These are phyloP conservation scores for Octopus sinensis DNA, from an alignment of 1,140 invertebrate genomes.

Conservation along the genomic window DNA sequence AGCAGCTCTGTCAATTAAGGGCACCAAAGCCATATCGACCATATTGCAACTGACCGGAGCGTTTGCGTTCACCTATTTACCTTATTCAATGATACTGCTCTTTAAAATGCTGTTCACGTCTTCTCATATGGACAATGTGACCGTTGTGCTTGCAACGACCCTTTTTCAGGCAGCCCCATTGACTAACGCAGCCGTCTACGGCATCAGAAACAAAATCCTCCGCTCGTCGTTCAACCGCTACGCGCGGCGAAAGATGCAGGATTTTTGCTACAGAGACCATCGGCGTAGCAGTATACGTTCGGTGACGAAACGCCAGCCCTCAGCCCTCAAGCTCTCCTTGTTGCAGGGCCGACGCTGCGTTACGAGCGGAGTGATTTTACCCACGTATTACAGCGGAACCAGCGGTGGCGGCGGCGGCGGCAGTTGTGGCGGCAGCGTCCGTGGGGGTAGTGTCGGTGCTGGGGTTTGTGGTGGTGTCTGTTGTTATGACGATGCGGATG, in stretches of 20 bases:
- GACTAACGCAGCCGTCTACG: slow-evolving; percentile 43
- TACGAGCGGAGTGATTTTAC: neutral
- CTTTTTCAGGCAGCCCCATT: slow-evolving; percentile 42
- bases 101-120: slow-evolving; percentile 24
- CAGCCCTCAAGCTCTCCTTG: slow-evolving; percentile 12
- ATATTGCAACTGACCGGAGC: slow-evolving; percentile 46
- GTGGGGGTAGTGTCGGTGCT: too few relatives aligned
- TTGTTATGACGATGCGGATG: too few relatives aligned
- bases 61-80: slow-evolving; percentile 43
- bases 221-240: slow-evolving; percentile 40
- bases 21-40: slow-evolving; percentile 44
- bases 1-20: slow-evolving; percentile 34
- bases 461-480: too few relatives aligned
- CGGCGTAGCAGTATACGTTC: slow-evolving; percentile 39
- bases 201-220: slow-evolving; percentile 42
- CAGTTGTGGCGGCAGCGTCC: too few relatives aligned
- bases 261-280: slow-evolving; percentile 35
- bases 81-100: slow-evolving; percentile 38
- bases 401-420: too few relatives aligned
- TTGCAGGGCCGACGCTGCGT: neutral
- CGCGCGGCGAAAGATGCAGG: slow-evolving; percentile 32
- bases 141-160: slow-evolving; percentile 36
- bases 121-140: slow-evolving; percentile 21
- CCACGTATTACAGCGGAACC: neutral
- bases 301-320: slow-evolving; percentile 23